These are phyloP conservation scores for Arge pagana DNA, from an alignment of 2,888 invertebrate species.

Conservation along the genomic window DNA sequence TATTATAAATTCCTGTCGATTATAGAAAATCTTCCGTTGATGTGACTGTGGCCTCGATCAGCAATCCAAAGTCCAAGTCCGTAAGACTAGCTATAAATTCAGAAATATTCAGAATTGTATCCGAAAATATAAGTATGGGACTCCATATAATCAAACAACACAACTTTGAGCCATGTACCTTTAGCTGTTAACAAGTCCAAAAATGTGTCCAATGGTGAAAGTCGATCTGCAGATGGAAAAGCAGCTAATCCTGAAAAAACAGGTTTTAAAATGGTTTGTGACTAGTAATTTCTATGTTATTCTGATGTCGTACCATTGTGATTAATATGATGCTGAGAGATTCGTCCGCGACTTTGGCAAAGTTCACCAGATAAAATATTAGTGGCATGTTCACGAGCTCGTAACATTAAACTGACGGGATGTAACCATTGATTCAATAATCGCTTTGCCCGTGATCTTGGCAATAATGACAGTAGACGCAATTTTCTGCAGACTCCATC, in stretches of 20 bases:
- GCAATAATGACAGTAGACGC: constrained; percentile 73
- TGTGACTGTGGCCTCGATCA: constrained; percentile 81
- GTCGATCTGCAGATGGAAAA: constrained; percentile 72
- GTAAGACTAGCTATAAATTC: constrained; percentile 77
- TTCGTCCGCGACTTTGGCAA: constrained; percentile 49
- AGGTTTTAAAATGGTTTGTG: too few relatives aligned
- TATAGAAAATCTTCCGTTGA: constrained; percentile 63
- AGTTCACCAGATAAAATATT: constrained; percentile 76
- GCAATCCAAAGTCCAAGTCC: constrained; percentile 82
- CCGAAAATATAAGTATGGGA: not conserved
- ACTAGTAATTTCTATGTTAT: not conserved
- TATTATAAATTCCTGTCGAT: constrained; percentile 23
- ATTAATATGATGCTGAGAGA: constrained; percentile 49
- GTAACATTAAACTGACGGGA: constrained; percentile 75
- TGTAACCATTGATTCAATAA: constrained; percentile 79
- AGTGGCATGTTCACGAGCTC: constrained; percentile 81
- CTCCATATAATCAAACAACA: constrained; percentile 1
- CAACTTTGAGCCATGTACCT: constrained; percentile 47
- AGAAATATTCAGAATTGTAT: constrained; percentile 3
- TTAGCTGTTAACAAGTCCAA: constrained; percentile 84
- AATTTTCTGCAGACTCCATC: constrained; percentile 72
- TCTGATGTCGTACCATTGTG: constrained; percentile 44
- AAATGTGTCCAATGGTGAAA: constrained; percentile 83
- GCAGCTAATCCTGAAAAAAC: constrained; percentile 73
- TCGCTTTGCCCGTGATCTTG: constrained; percentile 78